These are phyloP conservation scores for Solen grandis DNA, from an alignment of 1,140 invertebrate species.

Conservation along the genomic window DNA sequence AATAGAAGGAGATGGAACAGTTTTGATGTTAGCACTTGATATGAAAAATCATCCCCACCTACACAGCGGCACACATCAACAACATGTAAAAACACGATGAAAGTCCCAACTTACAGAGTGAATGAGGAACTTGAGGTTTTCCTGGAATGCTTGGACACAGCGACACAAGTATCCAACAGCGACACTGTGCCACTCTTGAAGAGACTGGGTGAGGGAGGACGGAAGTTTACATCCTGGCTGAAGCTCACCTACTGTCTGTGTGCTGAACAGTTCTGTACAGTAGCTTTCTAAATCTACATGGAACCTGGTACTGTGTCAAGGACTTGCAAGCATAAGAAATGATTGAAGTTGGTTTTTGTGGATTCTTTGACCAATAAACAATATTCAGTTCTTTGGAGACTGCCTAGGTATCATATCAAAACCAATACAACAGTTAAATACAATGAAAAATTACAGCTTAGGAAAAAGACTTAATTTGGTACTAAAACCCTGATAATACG, in stretches of 20 bases:
- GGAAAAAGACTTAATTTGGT: no score
- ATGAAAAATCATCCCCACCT: no score
- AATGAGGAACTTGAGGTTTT: conserved; percentile 40
- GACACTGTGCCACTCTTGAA: conserved; percentile 34
- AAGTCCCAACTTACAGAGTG: conserved; percentile 31
- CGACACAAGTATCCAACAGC: conserved; percentile 29
- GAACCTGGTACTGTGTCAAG: conserved; percentile 21
- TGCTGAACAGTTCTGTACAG: conserved; percentile 7
- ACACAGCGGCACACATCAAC: no score
- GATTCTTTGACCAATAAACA: background rate
- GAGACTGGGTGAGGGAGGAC: background rate
- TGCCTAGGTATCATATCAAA: background rate
- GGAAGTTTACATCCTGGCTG: no score
- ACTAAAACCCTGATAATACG: no score
- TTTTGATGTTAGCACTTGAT: no score
- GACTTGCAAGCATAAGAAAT: background rate
- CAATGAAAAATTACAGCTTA: background rate
- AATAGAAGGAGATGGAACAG: no score
- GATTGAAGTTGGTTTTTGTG: background rate
- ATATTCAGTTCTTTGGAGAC: background rate
- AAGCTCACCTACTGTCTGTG: background rate
- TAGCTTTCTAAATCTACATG: conserved; percentile 33
- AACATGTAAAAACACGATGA: no score
- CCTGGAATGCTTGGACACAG: conserved; percentile 23
- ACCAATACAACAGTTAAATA: background rate